Base-by-base conservation (phyloP, 1,140 invertebrate species). In the Homalodisca vitripennis region DNA sequence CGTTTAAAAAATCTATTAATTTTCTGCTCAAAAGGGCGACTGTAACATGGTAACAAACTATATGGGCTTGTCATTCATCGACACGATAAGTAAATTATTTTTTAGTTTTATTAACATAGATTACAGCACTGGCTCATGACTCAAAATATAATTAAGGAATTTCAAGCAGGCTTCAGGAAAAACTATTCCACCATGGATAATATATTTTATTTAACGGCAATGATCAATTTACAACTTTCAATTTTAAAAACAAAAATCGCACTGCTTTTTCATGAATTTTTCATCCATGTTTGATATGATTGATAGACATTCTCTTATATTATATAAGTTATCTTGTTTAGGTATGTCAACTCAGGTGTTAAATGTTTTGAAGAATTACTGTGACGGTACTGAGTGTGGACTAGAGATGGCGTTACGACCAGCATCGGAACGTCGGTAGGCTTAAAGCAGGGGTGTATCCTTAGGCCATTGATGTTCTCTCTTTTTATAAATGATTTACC, bases 11-110 rank as follows among this genome's bases (percentile, higher is more conserved):
- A n/a, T 32, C 67, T 22, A 63, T 70, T 6, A 63, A 72, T 26
- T 53, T 70, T 26, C 31, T 65, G 30, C 55, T 73, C 12, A 71
- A 63, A 74, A 74, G 55, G 73, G 74, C 20, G 68, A 73, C 41
- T 53, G 13, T 47, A 32, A n/a, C 10, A 64, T 71, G n/a, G 74
- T 75, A 13, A 20, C 32, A 22, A 77, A 77, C 47, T 76, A 75
- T 60, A 53, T 75, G 55, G 71, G 70, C 3, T 75, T 46, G 34
- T n/a, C 41, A 69, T 2, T 77, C 77, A 71, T 20, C n/a, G n/a
- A n/a, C n/a, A n/a, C n/a, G n/a, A n/a, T n/a, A n/a, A n/a, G n/a
- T n/a, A n/a, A n/a, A n/a, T 76, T 1, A 76, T 76, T 30, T 71
- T 71, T 2, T 31, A 31, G 1, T 60, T 77, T 12, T 31, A 76